These are phyloP conservation scores for Brachionichthys hirsutus DNA, from an alignment of 2,113 vertebrate species.

Conservation along the genomic window DNA sequence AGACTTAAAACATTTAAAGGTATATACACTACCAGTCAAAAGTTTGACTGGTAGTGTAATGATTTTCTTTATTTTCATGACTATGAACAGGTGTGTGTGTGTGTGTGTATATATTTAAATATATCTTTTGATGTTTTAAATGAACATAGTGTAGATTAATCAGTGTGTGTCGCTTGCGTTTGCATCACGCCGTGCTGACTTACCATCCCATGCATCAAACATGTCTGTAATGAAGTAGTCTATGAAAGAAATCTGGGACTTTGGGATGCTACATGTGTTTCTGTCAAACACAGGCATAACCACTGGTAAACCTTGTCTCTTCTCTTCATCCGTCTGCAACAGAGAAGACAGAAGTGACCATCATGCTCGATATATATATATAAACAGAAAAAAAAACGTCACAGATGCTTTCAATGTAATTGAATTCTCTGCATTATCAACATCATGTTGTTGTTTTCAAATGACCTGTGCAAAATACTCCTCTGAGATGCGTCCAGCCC, in stretches of 20 bases:
- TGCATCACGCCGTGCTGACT: conserved; percentile 48
- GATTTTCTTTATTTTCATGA: too few relatives aligned
- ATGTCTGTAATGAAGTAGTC: conserved; percentile 99
- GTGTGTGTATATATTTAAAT: too few relatives aligned
- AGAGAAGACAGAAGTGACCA: conserved; percentile 35
- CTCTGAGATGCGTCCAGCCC: conserved; percentile 96
- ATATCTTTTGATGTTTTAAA: too few relatives aligned
- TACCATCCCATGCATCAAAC: conserved; percentile 99
- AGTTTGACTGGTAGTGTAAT: too few relatives aligned
- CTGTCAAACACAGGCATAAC: conserved; percentile 98
- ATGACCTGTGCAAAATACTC: conserved; percentile 97
- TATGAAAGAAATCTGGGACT: conserved; percentile 97
- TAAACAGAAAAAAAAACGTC: neutral
- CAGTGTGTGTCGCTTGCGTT: neutral
- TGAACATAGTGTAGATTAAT: neutral
- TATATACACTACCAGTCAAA: too few relatives aligned
- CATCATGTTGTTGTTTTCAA: neutral
- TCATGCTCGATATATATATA: conserved; percentile 2
- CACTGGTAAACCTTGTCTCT: conserved; percentile 88
- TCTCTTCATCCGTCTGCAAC: conserved; percentile 95
- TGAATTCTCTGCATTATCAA: neutral
- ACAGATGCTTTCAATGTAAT: neutral
- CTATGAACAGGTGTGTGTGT: too few relatives aligned
- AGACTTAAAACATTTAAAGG: too few relatives aligned
- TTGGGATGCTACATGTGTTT: conserved; percentile 96